Percentiles rank a stretch among this genome's conserved stretches.
Conservation (phyloP, 2,888 invertebrate species). For the Linyphia triangularis region DNA sequence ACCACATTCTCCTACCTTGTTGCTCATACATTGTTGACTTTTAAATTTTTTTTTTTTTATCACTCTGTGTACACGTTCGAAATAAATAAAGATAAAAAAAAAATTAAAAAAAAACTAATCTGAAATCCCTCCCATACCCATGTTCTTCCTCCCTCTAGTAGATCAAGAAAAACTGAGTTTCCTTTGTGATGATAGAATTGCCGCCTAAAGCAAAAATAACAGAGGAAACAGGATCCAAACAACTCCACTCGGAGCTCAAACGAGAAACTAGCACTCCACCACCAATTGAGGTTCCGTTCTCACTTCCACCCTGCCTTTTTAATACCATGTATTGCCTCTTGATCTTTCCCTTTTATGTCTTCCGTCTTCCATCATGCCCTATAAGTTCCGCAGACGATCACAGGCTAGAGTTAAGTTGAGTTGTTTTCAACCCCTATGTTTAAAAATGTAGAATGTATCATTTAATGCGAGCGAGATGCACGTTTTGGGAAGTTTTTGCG, state of each 20-base stretch:
- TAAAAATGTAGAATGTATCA: background rate
- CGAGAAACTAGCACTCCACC: constrained; percentile 10
- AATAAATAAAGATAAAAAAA: no score
- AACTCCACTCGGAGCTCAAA: constrained; percentile 15
- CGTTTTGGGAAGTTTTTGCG: background rate
- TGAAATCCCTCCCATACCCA: no score
- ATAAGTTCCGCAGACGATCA: background rate
- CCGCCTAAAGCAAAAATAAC: constrained; percentile 14
- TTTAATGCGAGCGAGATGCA: background rate
- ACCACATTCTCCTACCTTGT: no score
- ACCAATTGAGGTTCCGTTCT: background rate
- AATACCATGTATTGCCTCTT: constrained; percentile 21
- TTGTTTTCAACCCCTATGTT: background rate
- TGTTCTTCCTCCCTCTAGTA: no score
- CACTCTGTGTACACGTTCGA: no score
- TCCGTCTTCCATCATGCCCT: background rate
- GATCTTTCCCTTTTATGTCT: constrained; percentile 12
- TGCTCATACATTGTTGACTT: no score
- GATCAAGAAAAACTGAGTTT: no score
- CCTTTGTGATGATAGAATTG: constrained; percentile 32
- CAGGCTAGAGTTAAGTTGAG: background rate
- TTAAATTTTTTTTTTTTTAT: no score
- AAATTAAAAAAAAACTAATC: no score
- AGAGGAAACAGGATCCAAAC: constrained; percentile 19
- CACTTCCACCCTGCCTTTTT: background rate